Conservation (phyloP, 2,113 vertebrate species). For the Sprattus sprattus region DNA sequence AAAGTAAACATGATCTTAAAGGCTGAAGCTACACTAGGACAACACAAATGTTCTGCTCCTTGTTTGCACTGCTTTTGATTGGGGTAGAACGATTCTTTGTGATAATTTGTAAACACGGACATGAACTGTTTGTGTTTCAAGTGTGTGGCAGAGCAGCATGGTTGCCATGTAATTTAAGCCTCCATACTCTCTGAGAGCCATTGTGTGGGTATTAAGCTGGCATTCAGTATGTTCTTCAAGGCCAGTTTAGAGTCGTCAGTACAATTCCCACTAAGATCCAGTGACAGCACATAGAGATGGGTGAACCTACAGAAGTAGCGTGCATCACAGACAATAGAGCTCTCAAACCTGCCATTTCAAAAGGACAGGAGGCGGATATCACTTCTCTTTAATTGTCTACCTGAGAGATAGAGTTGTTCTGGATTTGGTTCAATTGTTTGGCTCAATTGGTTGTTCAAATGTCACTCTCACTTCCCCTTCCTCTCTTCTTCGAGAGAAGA, state of each 20-base stretch:
- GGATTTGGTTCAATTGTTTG: not conserved
- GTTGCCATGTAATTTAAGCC: not conserved
- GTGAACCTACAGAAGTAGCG: not conserved
- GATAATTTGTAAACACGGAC: not conserved
- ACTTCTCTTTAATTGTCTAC: not conserved
- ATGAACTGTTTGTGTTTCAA: not conserved
- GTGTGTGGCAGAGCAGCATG: not conserved
- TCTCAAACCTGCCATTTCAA: not conserved
- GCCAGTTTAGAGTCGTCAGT: not conserved
- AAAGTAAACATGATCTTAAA: not conserved
- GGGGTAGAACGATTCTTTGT: not conserved
- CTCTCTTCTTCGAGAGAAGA: too few relatives aligned
- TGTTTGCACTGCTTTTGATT: not conserved
- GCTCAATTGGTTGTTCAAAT: not conserved
- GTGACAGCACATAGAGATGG: not conserved
- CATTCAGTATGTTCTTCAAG: not conserved
- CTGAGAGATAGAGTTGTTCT: not conserved
- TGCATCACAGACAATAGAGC: not conserved
- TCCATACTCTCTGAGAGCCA: not conserved
- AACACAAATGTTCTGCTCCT: not conserved
- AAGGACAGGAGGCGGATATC: not conserved
- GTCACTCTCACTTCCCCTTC: not conserved
- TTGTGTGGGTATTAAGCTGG: constrained; percentile 10
- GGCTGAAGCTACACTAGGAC: not conserved
- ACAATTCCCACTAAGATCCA: constrained; percentile 21